Evolutionary conservation across 2,888 invertebrate genomes (phyloP), one percentile per base, ranked within the genome.

Genomic region (Nomada lathburiana): DNA sequence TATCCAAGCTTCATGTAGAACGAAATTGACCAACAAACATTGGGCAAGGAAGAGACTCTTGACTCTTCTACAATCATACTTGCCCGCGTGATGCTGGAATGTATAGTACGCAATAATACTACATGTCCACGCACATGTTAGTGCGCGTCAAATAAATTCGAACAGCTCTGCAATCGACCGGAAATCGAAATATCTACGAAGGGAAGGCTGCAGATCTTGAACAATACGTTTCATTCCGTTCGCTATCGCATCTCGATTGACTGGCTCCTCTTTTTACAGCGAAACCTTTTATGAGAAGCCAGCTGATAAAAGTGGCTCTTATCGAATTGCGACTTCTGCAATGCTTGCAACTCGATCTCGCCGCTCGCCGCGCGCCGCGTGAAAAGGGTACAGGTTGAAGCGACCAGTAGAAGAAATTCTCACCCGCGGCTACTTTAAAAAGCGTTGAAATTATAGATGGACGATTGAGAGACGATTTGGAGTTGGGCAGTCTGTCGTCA

Each of bases 291-390:
- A 80, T 63, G 44, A 68, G 55, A 50, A 59, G 64, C 50, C 57
- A 65, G 20, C 73, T 57, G 69, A 74, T 74, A 64, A 74, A 81
- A 81, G 74, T 81, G 65, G 69, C 81, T 74, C 59, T 79, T 79
- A 79, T 50, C 73, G 69, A 64, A 81, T 78, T 79, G 81, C 55
- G 79, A 81, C 68, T 74, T 64, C 65, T n/a, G 20, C 69, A 18
- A 44, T 36, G 55, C 71, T 57, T 47, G 75, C 36, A 42, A 68
- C 42, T 68, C 53, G 69, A 53, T 57, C 26, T 16, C 16, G 42
- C 20, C n/a, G 44, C 20, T 16, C 16, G 52, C 52, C 18, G 52
- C 52, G 18, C 18, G 26, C 47, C 47, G 52, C 47, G 11, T 29
- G 71, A 52, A 44, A 74, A 65, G 52, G 57, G 11, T 29, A 10